Conservation (phyloP, 2,888 invertebrate species). For the Danaus chrysippus region DNA sequence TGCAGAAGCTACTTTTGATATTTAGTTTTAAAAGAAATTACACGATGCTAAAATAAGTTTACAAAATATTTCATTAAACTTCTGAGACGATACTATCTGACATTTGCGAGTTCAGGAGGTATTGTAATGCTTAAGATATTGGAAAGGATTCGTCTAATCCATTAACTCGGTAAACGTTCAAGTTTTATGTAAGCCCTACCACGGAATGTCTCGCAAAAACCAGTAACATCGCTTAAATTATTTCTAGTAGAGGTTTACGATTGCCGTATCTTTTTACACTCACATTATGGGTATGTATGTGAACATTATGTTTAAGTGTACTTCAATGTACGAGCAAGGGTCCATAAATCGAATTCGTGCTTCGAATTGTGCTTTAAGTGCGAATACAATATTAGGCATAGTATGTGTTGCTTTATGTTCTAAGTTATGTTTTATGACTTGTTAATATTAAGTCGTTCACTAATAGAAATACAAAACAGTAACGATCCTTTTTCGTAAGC, state of each 20-base stretch:
- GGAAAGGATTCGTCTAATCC: slow-evolving; percentile 76
- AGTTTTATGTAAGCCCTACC: slow-evolving; percentile 74
- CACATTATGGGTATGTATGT: slow-evolving; percentile 73
- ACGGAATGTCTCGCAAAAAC: slow-evolving; percentile 71
- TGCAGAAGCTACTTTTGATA: too few relatives aligned
- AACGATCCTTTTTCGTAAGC: too few relatives aligned
- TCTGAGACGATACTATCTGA: too few relatives aligned
- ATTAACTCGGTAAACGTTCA: slow-evolving; percentile 73
- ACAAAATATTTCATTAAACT: too few relatives aligned
- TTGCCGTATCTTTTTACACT: slow-evolving; percentile 77
- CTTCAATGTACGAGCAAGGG: slow-evolving; percentile 61
- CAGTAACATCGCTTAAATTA: slow-evolving; percentile 76
- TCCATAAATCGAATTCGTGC: slow-evolving; percentile 73
- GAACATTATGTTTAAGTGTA: slow-evolving; percentile 71
- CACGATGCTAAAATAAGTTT: too few relatives aligned
- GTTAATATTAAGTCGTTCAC: neutral
- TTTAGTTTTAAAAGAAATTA: too few relatives aligned
- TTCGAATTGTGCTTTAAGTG: slow-evolving; percentile 40
- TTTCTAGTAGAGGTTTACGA: slow-evolving; percentile 75
- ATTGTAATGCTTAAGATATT: slow-evolving; percentile 54
- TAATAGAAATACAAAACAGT: neutral
- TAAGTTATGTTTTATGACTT: neutral
- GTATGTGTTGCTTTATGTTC: neutral
- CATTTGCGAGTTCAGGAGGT: neutral
- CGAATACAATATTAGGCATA: slow-evolving; percentile 7